phyloP scores from a whole-genome alignment of 2,797 vertebrate genomes.

The Tragopan temminckii region DNA sequence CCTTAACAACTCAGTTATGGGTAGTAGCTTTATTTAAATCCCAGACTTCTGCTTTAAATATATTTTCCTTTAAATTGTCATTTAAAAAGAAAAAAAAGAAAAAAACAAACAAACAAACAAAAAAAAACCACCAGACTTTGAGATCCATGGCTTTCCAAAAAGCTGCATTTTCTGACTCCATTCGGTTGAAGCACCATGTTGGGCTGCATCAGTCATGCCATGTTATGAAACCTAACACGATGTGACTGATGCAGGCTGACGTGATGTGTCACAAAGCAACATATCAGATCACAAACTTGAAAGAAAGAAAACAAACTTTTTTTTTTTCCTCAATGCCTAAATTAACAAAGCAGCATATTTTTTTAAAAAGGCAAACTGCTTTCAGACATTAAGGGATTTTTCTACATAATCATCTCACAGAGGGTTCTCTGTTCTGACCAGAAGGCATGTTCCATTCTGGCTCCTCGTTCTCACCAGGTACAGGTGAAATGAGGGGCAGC shows the following conservation, averaged over 20 bases:
- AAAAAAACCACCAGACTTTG: background rate
- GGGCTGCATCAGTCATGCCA: constrained; percentile 73
- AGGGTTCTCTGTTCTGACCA: background rate
- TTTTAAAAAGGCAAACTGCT: constrained; percentile 36
- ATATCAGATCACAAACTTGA: constrained; percentile 75
- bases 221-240: constrained; percentile 63
- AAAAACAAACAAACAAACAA: no score
- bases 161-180: constrained; percentile 34
- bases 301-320: constrained; percentile 61
- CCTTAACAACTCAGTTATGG: background rate
- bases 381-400: background rate
- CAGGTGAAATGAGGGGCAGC: background rate
- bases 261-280: constrained; percentile 71
- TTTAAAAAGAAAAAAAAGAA: no score
- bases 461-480: background rate
- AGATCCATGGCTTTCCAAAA: constrained; percentile 37
- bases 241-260: constrained; percentile 77
- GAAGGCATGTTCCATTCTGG: background rate
- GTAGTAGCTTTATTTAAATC: background rate
- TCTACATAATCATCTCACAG: background rate
- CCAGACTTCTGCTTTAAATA: background rate
- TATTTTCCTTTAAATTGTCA: background rate
- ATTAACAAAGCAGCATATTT: constrained; percentile 54
- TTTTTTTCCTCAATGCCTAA: constrained; percentile 30
- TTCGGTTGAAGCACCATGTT: constrained; percentile 57